A percentile compares a stretch with the other conserved stretches of the same genome.
Evolutionary conservation across 2,797 vertebrate species (phyloP).

Genomic region (Anniella stebbinsi): DNA sequence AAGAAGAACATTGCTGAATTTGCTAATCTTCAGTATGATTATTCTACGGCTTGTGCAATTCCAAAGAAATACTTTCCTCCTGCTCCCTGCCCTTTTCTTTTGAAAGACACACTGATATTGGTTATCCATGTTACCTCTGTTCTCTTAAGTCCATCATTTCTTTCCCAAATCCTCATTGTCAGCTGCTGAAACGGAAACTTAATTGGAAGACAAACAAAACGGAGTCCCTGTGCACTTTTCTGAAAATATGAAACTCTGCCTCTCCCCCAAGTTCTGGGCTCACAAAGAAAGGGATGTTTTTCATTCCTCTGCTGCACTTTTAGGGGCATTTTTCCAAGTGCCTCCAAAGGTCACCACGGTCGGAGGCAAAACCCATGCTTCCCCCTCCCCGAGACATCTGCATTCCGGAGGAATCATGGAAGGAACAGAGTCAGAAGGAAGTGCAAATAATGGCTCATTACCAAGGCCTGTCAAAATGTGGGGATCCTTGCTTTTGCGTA

Average conservation of each 20-base stretch:
- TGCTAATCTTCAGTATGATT: background rate
- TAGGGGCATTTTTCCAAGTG: background rate
- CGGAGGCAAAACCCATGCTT: too few species aligned
- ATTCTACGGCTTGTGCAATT: background rate
- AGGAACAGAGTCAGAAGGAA: background rate
- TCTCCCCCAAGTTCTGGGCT: too few species aligned
- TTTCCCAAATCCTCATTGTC: background rate
- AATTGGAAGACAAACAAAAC: background rate
- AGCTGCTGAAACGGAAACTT: background rate
- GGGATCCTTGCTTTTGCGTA: background rate
- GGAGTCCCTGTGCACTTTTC: background rate
- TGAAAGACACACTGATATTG: background rate
- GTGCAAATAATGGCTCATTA: background rate
- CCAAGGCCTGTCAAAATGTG: background rate
- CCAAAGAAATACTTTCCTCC: constrained; percentile 20
- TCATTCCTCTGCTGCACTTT: background rate
- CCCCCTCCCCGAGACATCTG: background rate
- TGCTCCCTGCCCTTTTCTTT: constrained; percentile 36
- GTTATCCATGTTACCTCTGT: accelerated
- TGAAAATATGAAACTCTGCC: too few species aligned
- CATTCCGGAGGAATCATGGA: background rate
- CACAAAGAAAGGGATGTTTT: background rate
- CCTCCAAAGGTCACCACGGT: background rate
- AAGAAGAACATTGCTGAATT: background rate
- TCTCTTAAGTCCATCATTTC: background rate